phyloP scores from a whole-genome alignment of 2,888 invertebrate genomes.

The Mesorhabditis belari region DNA sequence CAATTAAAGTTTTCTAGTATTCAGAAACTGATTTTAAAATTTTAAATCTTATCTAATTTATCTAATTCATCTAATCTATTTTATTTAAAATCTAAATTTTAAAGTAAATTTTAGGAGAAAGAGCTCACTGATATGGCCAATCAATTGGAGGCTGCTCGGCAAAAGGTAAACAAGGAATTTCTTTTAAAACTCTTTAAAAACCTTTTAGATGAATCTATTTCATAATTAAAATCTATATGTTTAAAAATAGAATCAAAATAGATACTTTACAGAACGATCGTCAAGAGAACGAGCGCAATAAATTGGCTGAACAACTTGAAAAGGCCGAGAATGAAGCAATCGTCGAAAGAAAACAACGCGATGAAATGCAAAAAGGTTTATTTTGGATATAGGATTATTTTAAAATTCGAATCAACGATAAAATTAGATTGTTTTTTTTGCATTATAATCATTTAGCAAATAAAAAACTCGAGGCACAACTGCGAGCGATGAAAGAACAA shows the following conservation, averaged over 20 bases:
- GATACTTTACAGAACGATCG: too few relatives aligned
- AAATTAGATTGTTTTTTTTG: background rate
- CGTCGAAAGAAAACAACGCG: constrained; percentile 34
- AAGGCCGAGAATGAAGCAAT: constrained; percentile 27
- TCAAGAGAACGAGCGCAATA: constrained; percentile 25
- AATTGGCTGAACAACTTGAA: constrained; percentile 27
- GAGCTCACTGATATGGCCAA: constrained; percentile 36
- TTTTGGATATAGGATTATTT: background rate
- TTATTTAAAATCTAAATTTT: too few relatives aligned
- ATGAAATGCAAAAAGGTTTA: constrained; percentile 29
- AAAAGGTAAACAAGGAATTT: constrained; percentile 13
- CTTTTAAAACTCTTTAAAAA: too few relatives aligned
- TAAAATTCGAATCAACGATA: background rate
- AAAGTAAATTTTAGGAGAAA: constrained; percentile 18
- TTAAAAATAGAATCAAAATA: too few relatives aligned
- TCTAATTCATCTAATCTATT: too few relatives aligned
- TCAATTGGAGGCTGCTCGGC: constrained; percentile 24
- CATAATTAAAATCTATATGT: too few relatives aligned
- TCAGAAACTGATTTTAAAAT: too few relatives aligned
- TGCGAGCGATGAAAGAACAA: constrained; percentile 93
- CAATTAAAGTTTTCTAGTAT: too few relatives aligned
- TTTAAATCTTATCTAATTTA: too few relatives aligned
- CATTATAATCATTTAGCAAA: constrained; percentile 56
- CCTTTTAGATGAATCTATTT: too few relatives aligned
- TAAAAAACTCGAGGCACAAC: constrained; percentile 87